Evolutionary conservation across 2,888 invertebrate genomes (phyloP).

Genomic region (Euplexia lucipara): DNA sequence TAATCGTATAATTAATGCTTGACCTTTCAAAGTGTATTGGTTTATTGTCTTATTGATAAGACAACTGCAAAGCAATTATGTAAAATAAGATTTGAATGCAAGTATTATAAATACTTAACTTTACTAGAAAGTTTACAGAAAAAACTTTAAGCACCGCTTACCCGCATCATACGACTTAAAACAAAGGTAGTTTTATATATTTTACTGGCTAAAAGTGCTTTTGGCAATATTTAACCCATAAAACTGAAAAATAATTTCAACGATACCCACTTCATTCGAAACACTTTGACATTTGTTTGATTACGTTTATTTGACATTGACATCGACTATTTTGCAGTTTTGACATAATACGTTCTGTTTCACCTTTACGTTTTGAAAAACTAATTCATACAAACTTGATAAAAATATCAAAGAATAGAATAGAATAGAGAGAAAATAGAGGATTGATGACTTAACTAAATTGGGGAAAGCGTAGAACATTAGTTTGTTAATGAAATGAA

Average conservation of each 20-base stretch:
- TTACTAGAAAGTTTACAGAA: slow-evolving; percentile 3
- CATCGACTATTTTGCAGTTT: slow-evolving; percentile 4
- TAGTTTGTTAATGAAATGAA: too few species aligned
- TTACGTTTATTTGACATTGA: background rate
- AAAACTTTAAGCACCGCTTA: slow-evolving; percentile 53
- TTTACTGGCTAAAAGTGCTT: background rate
- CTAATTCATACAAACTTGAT: too few species aligned
- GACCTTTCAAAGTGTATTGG: slow-evolving; percentile 9
- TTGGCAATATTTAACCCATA: background rate
- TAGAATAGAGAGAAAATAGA: too few species aligned
- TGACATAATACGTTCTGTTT: slow-evolving; percentile 24
- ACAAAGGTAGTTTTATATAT: slow-evolving; percentile 3
- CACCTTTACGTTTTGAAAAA: too few species aligned
- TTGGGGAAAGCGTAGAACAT: too few species aligned
- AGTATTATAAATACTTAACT: slow-evolving; percentile 25
- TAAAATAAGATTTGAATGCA: slow-evolving; percentile 1
- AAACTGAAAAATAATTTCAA: background rate
- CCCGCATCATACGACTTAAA: slow-evolving; percentile 66
- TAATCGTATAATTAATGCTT: background rate
- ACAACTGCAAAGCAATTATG: background rate
- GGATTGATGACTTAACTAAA: too few species aligned
- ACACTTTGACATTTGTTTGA: slow-evolving; percentile 19
- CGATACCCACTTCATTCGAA: background rate
- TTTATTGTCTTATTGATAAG: slow-evolving; percentile 18
- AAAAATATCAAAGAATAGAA: too few species aligned